Conservation (phyloP, 2,113 vertebrate genomes). For the Megaleporinus macrocephalus region DNA sequence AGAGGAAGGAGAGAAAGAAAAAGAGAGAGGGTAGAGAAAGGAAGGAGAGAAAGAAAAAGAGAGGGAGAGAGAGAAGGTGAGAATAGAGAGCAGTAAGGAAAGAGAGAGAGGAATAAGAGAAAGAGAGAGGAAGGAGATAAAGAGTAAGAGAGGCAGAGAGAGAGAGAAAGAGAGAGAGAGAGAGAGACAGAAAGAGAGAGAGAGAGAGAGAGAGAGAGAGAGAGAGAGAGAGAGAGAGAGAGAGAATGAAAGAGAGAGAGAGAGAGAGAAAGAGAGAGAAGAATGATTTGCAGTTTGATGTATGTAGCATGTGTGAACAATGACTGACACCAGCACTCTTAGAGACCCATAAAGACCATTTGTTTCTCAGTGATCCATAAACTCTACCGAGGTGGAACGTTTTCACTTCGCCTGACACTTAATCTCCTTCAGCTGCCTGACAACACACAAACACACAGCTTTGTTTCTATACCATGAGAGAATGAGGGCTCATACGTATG, state of each 20-base stretch:
- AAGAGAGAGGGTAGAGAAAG: slow-evolving; percentile 61
- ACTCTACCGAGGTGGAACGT: neutral
- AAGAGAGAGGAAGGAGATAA: neutral
- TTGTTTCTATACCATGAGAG: neutral
- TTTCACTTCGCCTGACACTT: neutral
- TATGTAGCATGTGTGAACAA: neutral
- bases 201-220: slow-evolving; percentile 18
- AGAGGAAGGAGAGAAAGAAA: neutral
- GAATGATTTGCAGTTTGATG: neutral
- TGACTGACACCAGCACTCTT: slow-evolving; percentile 10
- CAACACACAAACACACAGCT: slow-evolving; percentile 6
- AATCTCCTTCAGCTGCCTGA: neutral
- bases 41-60: slow-evolving; percentile 18
- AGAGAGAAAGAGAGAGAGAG: neutral
- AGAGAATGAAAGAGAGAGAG: slow-evolving; percentile 13
- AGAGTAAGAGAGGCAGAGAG: slow-evolving; percentile 31
- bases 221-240: slow-evolving; percentile 59
- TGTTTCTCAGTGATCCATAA: slow-evolving; percentile 9
- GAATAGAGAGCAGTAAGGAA: no score
- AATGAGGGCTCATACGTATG: no score
- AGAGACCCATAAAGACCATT: slow-evolving; percentile 16
- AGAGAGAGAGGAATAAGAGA: slow-evolving; percentile 63
- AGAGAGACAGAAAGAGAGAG: slow-evolving; percentile 64
- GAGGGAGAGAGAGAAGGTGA: neutral
- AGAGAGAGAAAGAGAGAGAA: neutral